Evolutionary conservation across 2,113 vertebrate species (phyloP).

Genomic region (Nestor notabilis): DNA sequence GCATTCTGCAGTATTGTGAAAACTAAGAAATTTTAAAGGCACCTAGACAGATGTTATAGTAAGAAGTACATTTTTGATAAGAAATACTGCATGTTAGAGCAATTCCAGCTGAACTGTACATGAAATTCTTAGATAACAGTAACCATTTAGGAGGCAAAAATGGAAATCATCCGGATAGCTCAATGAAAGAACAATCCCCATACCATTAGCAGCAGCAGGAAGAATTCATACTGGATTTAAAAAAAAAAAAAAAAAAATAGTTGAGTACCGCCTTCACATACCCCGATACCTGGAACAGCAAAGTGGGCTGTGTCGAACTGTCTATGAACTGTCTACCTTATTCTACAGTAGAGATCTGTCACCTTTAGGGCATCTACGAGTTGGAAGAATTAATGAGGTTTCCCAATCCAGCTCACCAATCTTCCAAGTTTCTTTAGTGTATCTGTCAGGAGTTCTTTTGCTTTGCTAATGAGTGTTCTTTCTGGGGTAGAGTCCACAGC

Average conservation of each 20-base stretch:
- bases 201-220: background rate
- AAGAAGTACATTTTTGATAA: background rate
- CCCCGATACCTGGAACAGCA: background rate
- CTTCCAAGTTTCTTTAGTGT: background rate
- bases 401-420: background rate
- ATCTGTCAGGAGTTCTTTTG: background rate
- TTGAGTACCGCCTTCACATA: background rate
- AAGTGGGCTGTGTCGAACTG: background rate
- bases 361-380: background rate
- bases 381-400: background rate
- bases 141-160: background rate
- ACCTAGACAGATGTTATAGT: background rate
- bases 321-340: background rate
- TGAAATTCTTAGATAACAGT: background rate
- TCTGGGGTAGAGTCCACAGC: background rate
- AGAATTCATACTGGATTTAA: background rate
- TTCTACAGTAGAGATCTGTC: background rate
- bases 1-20: background rate
- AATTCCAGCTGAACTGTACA: slow-evolving; percentile 7
- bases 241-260: background rate
- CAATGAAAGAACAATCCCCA: background rate
- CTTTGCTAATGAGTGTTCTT: background rate
- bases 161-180: background rate
- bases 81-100: background rate
- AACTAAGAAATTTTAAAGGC: background rate